Evolutionary conservation across 2,113 vertebrate genomes (phyloP).

Genomic region (Hymenochirus boettgeri): DNA sequence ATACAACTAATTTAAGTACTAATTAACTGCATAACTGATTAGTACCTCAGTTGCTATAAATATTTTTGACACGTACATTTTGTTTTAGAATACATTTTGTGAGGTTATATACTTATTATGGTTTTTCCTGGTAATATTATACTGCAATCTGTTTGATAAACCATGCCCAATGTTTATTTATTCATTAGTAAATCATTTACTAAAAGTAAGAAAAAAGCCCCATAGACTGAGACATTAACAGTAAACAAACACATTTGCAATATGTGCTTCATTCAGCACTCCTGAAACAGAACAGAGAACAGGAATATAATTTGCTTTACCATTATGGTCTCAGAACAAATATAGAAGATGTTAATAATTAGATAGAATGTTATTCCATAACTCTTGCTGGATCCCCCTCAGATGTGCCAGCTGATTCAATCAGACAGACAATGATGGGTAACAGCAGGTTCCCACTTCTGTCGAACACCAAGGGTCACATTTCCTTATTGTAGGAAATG

Average conservation of each 20-base stretch:
- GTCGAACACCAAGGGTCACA: not conserved
- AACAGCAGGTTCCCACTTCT: not conserved
- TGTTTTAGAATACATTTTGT: too few species aligned
- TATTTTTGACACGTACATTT: too few species aligned
- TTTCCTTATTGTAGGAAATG: constrained; percentile 6
- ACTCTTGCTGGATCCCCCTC: not conserved
- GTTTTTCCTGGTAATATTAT: not conserved
- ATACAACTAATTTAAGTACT: too few species aligned
- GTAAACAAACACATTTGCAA: constrained; percentile 1
- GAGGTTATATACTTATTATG: too few species aligned
- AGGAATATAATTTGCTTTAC: constrained; percentile 6
- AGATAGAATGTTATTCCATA: not conserved
- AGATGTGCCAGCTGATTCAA: not conserved
- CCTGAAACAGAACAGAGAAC: not conserved
- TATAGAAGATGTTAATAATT: constrained; percentile 2
- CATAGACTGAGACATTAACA: constrained; percentile 4
- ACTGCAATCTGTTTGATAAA: not conserved
- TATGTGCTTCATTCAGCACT: constrained; percentile 1
- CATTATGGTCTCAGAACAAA: constrained; percentile 5
- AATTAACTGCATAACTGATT: too few species aligned
- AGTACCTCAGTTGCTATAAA: too few species aligned
- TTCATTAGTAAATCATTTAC: constrained; percentile 1
- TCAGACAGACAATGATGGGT: not conserved
- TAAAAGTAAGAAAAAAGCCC: constrained; percentile 1
- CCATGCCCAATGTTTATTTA: not conserved